Evolutionary conservation across 1,140 invertebrate genomes (phyloP), one percentile per base, ranked within the genome.

Genomic region (Trypoxylus dichotomus): DNA sequence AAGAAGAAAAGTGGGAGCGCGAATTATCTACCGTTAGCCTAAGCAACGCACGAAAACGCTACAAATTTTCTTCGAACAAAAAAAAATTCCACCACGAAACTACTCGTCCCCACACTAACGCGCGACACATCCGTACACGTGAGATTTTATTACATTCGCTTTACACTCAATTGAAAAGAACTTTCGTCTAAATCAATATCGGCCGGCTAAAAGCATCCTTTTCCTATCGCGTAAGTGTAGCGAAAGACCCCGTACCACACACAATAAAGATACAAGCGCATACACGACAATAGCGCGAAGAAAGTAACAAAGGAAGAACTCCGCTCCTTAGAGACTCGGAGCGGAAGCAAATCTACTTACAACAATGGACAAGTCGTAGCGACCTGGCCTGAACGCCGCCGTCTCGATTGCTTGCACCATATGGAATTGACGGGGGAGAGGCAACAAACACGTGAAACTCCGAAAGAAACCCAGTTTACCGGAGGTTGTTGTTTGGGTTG

Each of bases 341-440:
- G 11, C 21, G 63, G 21, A 13, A 68, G n/a, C 42, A 42, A 79
- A 68, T 75, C 41, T 83, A 83, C 84, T 85, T 85, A 86, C 84
- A 82, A 81, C 82, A 82, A 78, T 81, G 78, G 84, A 77, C 82
- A 85, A 85, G 80, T 85, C 85, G 82, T 85, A 83, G 58, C 78
- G 80, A 72, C 81, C 83, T 83, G 85, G 85, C 83, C 81, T 84
- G 79, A 85, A 19, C 47, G 19, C 47, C 47, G 47, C 47, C 47
- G 47, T 80, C 75, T 86, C 84, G 43, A 86, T 82, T 81, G 84
- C 84, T 83, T 85, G 85, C 81, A 86, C 85, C 84, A 86, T 86
- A 85, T 85, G 84, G 84, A 82, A 37, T 74, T 42, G 21, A 42
- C 37, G 10, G 5, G 5, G 15, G 15, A n/a, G 47, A 54, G 32